Conservation (phyloP, 2,797 vertebrate genomes). For the Chaetophractus vellerosus region DNA sequence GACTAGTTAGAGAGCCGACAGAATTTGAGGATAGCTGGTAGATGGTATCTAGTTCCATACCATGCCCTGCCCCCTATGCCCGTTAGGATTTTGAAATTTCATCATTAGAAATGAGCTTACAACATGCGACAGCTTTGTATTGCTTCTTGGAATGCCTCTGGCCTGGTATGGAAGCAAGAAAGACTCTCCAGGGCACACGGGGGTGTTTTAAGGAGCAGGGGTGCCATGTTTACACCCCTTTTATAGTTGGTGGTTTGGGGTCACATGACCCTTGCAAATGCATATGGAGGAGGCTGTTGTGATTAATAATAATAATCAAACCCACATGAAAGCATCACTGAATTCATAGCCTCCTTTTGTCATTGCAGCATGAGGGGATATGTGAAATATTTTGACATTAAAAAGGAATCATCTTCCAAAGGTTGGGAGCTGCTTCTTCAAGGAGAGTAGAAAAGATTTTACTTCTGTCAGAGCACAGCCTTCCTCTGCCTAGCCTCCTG, state of each 20-base stretch:
- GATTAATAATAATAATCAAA: neutral
- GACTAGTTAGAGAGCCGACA: neutral
- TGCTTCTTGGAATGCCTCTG: neutral
- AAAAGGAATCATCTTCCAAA: neutral
- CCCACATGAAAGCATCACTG: neutral
- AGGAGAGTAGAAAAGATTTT: neutral
- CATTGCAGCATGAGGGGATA: neutral
- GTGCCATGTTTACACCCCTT: accelerated
- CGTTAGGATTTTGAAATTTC: neutral
- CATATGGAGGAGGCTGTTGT: neutral
- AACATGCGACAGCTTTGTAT: neutral
- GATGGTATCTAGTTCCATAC: neutral
- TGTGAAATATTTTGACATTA: constrained; percentile 50
- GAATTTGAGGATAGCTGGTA: neutral
- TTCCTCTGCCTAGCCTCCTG: neutral
- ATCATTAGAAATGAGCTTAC: neutral
- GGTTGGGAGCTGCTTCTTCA: neutral
- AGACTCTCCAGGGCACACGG: neutral
- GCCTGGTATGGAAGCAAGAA: neutral
- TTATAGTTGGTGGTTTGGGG: neutral
- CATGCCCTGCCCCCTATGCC: accelerated
- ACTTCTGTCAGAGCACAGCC: neutral
- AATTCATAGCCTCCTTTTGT: neutral
- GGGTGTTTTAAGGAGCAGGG: neutral
- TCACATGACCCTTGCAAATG: neutral